phyloP scores from a whole-genome alignment of 2,888 invertebrate species.

The Oxytorus armatus region DNA sequence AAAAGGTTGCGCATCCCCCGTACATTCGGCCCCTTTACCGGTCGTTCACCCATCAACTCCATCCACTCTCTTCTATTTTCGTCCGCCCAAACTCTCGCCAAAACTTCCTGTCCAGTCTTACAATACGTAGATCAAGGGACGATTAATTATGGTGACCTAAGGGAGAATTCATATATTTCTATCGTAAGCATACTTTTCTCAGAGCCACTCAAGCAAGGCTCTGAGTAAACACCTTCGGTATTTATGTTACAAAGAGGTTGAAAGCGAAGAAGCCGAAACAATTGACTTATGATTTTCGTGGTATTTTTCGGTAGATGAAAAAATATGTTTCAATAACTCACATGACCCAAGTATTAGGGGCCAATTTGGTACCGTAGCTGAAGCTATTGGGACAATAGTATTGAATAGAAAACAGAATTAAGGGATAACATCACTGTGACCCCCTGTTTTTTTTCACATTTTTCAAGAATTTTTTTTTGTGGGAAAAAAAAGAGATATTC shows the following conservation, averaged over 20 bases:
- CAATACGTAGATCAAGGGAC: neutral
- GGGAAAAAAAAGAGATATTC: too few species aligned
- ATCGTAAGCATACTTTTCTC: neutral
- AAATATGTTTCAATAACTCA: too few species aligned
- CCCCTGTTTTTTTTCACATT: too few species aligned
- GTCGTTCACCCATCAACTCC: constrained; percentile 32
- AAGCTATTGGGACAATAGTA: too few species aligned
- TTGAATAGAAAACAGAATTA: too few species aligned
- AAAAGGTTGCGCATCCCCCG: constrained; percentile 71
- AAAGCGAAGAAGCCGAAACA: neutral
- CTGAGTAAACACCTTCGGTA: neutral
- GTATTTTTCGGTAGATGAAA: neutral
- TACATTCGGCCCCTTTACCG: constrained; percentile 26
- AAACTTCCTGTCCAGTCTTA: constrained; percentile 19
- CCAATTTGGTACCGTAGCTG: too few species aligned
- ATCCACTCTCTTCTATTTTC: constrained; percentile 44
- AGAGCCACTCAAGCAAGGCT: neutral
- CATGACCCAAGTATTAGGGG: too few species aligned
- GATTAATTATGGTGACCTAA: neutral
- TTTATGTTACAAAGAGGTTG: neutral
- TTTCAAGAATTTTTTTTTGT: too few species aligned
- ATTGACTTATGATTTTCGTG: neutral
- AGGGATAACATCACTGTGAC: too few species aligned
- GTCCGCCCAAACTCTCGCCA: constrained; percentile 21
- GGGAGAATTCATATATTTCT: neutral